Percentiles rank a stretch among this genome's conserved stretches.
Evolutionary conservation across 92 coral and sea anemone genomes (phyloP).

Genomic region (Porites lobata): DNA sequence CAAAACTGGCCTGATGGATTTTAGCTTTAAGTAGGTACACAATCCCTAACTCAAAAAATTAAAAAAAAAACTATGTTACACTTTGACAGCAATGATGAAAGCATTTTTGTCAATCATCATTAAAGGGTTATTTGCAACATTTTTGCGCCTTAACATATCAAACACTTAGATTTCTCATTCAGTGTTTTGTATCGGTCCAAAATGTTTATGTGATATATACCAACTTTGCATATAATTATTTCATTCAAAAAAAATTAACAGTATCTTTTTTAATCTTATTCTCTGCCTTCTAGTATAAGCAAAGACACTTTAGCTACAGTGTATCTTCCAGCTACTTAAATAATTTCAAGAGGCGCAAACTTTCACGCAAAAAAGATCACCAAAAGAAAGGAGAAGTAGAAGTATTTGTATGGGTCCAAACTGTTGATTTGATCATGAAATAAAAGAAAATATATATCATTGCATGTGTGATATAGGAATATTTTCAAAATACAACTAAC

Average conservation of each 20-base stretch:
- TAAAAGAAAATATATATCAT: background rate
- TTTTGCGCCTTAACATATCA: background rate
- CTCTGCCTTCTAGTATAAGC: too few relatives aligned
- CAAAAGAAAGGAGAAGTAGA: too few relatives aligned
- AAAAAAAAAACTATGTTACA: background rate
- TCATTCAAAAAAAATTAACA: too few relatives aligned
- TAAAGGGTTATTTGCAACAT: background rate
- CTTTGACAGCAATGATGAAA: background rate
- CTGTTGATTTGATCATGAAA: background rate
- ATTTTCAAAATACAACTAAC: background rate
- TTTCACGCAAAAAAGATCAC: too few relatives aligned
- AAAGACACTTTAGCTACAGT: too few relatives aligned
- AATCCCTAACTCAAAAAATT: background rate
- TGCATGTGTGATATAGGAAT: background rate
- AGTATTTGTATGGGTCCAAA: background rate
- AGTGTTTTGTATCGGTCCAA: background rate
- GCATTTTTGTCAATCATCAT: background rate
- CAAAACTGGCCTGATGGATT: too few relatives aligned
- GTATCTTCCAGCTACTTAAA: too few relatives aligned
- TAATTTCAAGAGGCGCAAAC: too few relatives aligned
- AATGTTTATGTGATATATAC: background rate
- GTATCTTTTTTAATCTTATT: too few relatives aligned
- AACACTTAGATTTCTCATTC: background rate
- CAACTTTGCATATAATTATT: too few relatives aligned
- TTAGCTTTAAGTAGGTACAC: too few relatives aligned